Percentiles rank a stretch among this genome's conserved stretches.
Evolutionary conservation across 2,888 invertebrate genomes (phyloP).

Genomic region (Brachyptera risi): DNA sequence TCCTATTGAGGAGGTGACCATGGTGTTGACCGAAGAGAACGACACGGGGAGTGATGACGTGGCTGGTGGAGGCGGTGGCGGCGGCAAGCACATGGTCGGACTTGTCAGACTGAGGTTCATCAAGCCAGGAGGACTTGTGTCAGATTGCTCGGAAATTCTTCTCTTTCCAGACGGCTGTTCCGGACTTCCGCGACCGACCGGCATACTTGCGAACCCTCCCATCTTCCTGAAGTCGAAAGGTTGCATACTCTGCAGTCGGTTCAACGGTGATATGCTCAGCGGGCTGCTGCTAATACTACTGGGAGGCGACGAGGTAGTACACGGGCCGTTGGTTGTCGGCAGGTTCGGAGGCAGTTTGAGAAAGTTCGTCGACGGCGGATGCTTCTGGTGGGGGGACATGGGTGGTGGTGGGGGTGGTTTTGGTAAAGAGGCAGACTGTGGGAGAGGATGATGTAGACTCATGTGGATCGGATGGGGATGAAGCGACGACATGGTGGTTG

Average conservation of each 20-base stretch:
- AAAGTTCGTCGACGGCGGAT: slow-evolving; percentile 42
- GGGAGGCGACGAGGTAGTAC: slow-evolving; percentile 57
- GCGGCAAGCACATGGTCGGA: slow-evolving; percentile 58
- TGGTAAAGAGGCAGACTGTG: slow-evolving; percentile 46
- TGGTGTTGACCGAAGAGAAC: slow-evolving; percentile 13
- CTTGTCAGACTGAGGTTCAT: slow-evolving; percentile 54
- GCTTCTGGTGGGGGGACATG: slow-evolving; percentile 47
- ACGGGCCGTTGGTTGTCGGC: slow-evolving; percentile 34
- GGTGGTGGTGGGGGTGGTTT: slow-evolving; percentile 47
- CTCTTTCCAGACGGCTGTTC: slow-evolving; percentile 44
- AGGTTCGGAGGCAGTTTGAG: slow-evolving; percentile 46
- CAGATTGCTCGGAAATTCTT: slow-evolving; percentile 51
- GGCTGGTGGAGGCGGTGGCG: slow-evolving; percentile 49
- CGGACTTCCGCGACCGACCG: slow-evolving; percentile 29
- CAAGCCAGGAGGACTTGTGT: slow-evolving; percentile 49
- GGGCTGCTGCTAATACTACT: slow-evolving; percentile 57
- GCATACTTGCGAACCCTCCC: slow-evolving; percentile 34
- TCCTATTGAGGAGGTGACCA: slow-evolving; percentile 16
- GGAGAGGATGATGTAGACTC: slow-evolving; percentile 34
- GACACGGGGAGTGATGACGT: slow-evolving; percentile 11
- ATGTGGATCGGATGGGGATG: slow-evolving; percentile 42
- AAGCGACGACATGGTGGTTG: slow-evolving; percentile 43
- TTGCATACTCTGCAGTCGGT: slow-evolving; percentile 90
- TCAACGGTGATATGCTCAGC: slow-evolving; percentile 70
- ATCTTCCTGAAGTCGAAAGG: slow-evolving; percentile 88